These are phyloP conservation scores for Dicyrtomina minuta DNA, from an alignment of 2,888 invertebrate genomes.

Conservation along the genomic window DNA sequence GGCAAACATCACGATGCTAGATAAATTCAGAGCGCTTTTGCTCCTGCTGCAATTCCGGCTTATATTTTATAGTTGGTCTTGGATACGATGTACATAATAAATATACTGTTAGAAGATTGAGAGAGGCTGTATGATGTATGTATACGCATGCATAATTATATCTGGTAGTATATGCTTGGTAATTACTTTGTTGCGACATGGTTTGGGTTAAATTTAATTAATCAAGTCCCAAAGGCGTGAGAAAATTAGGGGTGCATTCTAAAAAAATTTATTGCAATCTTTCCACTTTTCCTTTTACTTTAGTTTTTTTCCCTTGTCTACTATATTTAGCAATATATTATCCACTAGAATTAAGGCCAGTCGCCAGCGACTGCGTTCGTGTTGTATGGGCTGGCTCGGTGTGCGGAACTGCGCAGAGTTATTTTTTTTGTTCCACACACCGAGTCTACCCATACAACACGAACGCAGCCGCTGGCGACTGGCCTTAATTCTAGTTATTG, in stretches of 20 bases:
- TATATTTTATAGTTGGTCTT: background rate
- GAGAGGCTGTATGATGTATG: background rate
- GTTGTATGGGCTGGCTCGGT: too few relatives aligned
- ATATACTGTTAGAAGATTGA: background rate
- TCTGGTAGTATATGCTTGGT: background rate
- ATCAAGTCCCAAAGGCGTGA: conserved; percentile 47
- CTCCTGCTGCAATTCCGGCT: background rate
- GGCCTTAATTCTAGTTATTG: too few relatives aligned
- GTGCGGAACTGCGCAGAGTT: too few relatives aligned
- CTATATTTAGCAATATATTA: too few relatives aligned
- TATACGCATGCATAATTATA: background rate
- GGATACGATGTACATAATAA: background rate
- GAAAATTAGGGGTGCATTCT: conserved; percentile 47
- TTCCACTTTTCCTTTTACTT: conserved; percentile 26
- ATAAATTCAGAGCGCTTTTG: too few relatives aligned
- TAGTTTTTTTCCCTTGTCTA: conserved; percentile 1
- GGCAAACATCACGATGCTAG: too few relatives aligned
- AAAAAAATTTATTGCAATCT: conserved; percentile 37
- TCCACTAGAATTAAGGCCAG: too few relatives aligned
- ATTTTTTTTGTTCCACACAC: too few relatives aligned
- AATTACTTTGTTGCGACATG: conserved; percentile 43
- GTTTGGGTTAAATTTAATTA: conserved; percentile 53
- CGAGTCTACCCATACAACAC: too few relatives aligned
- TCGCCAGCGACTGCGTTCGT: too few relatives aligned
- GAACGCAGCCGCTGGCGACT: too few relatives aligned